Evolutionary conservation across 1,140 invertebrate genomes (phyloP), one percentile per base, ranked within the genome.

Genomic region (Lasioglossum baleicum): DNA sequence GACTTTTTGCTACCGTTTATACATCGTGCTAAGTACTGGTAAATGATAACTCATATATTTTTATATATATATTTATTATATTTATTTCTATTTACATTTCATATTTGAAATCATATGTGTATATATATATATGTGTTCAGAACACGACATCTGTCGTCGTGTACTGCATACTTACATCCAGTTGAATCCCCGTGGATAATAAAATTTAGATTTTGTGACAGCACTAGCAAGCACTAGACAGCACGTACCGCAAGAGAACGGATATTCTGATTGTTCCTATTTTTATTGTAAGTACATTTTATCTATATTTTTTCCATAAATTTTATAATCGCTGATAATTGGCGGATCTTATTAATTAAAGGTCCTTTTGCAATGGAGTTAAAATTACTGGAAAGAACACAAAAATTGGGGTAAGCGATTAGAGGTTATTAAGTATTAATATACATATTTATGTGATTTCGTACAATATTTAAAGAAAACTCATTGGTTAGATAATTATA

Each of bases 331-430:
- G 2, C 7, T 75, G 67, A 63, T n/a, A 26, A 63, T 22, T 53
- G 31, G 10, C 11, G 35, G 11, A 20, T 40, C 42, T 10, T n/a
- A 15, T 67, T 40, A 1, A 51, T 61, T 15, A 42, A 67, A 51
- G 53, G 11, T 61, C 53, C 72, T 63, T 6, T 10, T 26, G n/a
- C 76, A 17, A 89, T 88, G 88, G 87, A 86, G 68, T 51, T 67
- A 2, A 81, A 84, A 26, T 48, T 89, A 40, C 15, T 84, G 64
- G 83, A 89, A 56, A 85, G 74, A 63, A 68, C 91, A 10, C 63
- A 88, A 70, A 87, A 90, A 75, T 69, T 92, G 22, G 91, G 90
- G 91, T 92, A 85, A 85, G 89, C 81, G 31, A 22, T 71, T 71
- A 42, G 7, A 87, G 83, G 82, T 89, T 90, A 89, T 68, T 11